Conservation (phyloP, 2,888 invertebrate genomes). For the Zaprionus obscuricornis region DNA sequence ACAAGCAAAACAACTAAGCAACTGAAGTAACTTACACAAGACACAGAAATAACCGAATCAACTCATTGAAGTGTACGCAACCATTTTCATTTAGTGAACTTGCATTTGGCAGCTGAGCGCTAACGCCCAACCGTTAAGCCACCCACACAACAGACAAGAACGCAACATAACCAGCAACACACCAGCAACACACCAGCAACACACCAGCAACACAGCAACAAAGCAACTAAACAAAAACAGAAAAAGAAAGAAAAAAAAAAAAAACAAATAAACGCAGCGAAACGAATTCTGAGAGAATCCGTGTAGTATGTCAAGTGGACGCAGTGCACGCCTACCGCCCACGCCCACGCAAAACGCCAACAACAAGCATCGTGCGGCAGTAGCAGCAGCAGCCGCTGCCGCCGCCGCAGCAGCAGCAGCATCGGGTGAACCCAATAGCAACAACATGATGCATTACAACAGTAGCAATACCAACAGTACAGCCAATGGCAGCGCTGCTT, state of each 20-base stretch:
- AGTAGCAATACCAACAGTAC: conserved; percentile 38
- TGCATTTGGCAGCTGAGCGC: conserved; percentile 34
- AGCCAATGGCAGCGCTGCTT: conserved; percentile 32
- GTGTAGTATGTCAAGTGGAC: conserved; percentile 82
- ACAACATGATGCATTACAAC: conserved; percentile 69
- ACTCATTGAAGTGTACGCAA: conserved; percentile 24
- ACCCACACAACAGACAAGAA: not conserved
- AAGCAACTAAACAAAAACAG: not conserved
- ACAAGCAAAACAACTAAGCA: too few relatives aligned
- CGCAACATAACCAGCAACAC: not conserved
- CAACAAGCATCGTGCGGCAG: conserved; percentile 61
- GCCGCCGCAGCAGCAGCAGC: conserved; percentile 39
- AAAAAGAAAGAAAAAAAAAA: conserved; percentile 2
- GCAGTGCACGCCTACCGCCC: conserved; percentile 82
- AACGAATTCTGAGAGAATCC: conserved; percentile 28
- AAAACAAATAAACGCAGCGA: conserved; percentile 21
- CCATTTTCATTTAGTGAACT: conserved; percentile 19
- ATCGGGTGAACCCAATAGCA: conserved; percentile 69
- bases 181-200: not conserved
- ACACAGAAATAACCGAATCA: conserved; percentile 8
- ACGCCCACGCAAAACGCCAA: conserved; percentile 78
- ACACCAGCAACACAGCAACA: not conserved
- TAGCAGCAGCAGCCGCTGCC: conserved; percentile 54
- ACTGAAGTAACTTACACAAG: not conserved
- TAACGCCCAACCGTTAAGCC: too few relatives aligned